Evolutionary conservation across 2,113 vertebrate species (phyloP), one percentile per base, ranked within the genome.

Genomic region (Dicentrarchus labrax): DNA sequence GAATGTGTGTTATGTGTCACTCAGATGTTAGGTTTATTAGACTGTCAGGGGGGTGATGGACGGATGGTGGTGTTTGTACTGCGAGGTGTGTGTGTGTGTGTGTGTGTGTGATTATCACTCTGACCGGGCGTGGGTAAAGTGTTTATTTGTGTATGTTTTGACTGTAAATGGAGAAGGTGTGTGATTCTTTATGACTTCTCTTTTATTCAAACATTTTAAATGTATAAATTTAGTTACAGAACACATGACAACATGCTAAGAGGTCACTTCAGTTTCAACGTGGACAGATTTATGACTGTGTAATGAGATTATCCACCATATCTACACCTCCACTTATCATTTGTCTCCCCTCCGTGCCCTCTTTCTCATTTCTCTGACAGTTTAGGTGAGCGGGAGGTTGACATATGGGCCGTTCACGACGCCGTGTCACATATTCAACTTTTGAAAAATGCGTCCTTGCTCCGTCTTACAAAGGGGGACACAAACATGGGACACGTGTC

Each of bases 1-100:
- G 82, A 87, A 89, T 72, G 89, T 93, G 95, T 80, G 93, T 82
- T 87, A 96, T 96, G 93, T 95, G 80, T 65, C 93, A 39, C 78
- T 56, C 53, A 57, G 51, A 16, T 86, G 95, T 82, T 22, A 95
- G 72, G 75, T 94, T 93, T 89, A 95, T 94, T 94, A 92, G 68
- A 30, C 89, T 93, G 94, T 94, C 94, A 86, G 45, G 56, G 21
- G 45, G 3, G 4, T 90, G 89, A 93, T 83, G 86, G 77, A 91
- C 22, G 16, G 72, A 74, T 72, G 69, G 45, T 69, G 50, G 7
- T 84, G 83, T 69, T 77, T 83, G 51, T 60, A 17, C 81, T 76
- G 84, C 57, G 70, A 65, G 59, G 78, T 65, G 84, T 70, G 39
- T 38, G 19, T 41, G 77, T 39, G 65, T 30, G 30, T 30, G 78